Evolutionary conservation across 1,140 invertebrate species (phyloP).

Genomic region (Thalassaphorura encarpata): DNA sequence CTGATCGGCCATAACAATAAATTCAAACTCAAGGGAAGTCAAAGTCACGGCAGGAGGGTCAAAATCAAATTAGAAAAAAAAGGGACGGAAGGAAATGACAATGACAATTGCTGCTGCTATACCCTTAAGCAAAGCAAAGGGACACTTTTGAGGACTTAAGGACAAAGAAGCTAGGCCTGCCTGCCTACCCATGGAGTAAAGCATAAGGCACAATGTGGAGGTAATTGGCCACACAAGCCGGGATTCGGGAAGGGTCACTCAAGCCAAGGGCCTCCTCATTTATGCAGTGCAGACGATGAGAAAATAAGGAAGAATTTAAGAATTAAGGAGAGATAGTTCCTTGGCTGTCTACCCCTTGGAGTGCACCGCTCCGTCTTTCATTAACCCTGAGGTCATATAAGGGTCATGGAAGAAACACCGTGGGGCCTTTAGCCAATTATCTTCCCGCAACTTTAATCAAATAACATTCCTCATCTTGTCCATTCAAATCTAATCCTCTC

Average conservation of each 20-base stretch:
- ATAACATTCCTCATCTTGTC: not conserved
- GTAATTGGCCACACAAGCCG: no score
- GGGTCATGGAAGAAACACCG: not conserved
- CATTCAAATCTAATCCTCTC: no score
- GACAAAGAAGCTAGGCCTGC: not conserved
- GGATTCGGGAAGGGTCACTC: no score
- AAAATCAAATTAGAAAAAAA: no score
- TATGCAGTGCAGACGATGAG: no score
- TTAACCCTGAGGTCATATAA: conserved; percentile 2
- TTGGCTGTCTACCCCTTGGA: not conserved
- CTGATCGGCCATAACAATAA: no score
- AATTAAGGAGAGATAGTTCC: not conserved
- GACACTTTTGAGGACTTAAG: not conserved
- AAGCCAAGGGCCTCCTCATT: no score
- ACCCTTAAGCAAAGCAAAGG: not conserved
- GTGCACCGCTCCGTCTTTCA: not conserved
- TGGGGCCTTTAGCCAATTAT: not conserved
- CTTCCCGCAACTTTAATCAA: not conserved
- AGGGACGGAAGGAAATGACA: not conserved
- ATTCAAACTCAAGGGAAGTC: no score
- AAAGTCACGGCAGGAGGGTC: no score
- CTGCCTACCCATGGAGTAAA: not conserved
- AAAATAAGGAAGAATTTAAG: not conserved
- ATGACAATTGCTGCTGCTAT: not conserved
- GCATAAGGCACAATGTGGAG: no score